phyloP scores from a whole-genome alignment of 2,113 vertebrate species.

The Aegithalos caudatus region DNA sequence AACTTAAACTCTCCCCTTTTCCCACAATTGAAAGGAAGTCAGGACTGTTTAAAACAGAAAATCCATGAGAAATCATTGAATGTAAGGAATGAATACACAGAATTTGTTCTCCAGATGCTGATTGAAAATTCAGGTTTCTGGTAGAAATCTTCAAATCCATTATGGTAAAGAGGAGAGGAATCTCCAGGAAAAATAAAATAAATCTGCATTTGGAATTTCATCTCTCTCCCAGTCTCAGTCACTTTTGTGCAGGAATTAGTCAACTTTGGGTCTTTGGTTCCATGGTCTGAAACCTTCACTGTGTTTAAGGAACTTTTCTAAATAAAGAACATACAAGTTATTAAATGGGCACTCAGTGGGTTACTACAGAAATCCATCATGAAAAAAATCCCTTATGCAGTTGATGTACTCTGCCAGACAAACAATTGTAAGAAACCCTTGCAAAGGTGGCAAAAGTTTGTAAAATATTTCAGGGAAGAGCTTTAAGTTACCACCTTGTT shows the following conservation, averaged over 20 bases:
- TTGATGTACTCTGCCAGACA: neutral
- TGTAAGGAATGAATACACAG: neutral
- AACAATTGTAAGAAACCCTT: neutral
- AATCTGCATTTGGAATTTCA: neutral
- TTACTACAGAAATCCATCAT: neutral
- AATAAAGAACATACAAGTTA: neutral
- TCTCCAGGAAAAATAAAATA: neutral
- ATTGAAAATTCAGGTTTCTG: neutral
- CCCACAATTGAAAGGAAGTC: fast-evolving
- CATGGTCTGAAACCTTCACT: neutral
- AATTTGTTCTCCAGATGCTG: fast-evolving
- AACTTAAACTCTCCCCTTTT: neutral
- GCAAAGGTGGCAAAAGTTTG: neutral
- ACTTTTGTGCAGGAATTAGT: neutral
- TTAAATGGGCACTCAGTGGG: neutral
- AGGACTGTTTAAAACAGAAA: neutral
- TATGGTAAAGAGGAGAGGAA: neutral
- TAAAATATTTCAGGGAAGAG: neutral
- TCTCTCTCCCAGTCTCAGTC: neutral
- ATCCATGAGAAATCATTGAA: neutral
- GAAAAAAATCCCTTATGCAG: neutral
- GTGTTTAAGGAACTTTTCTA: neutral
- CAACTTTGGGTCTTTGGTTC: neutral
- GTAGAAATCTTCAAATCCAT: neutral
- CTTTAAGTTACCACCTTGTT: neutral